A percentile compares a stretch with the other conserved stretches of the same genome.
These are phyloP conservation scores for Passer domesticus DNA, from an alignment of 2,113 vertebrate species.

Conservation along the genomic window DNA sequence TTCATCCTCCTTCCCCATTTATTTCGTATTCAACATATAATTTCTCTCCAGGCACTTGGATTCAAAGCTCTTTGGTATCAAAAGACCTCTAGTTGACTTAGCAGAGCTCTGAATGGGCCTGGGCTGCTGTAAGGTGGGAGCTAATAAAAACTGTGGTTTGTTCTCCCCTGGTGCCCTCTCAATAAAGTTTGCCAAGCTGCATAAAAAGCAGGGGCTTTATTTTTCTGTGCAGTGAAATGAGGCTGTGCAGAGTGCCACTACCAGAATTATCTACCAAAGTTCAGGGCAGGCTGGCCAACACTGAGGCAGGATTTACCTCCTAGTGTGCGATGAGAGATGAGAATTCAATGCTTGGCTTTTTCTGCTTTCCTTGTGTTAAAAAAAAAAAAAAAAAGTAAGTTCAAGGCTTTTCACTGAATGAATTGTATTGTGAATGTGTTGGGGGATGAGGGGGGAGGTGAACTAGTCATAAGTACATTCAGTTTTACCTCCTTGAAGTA, in stretches of 20 bases:
- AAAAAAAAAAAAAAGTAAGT: not conserved
- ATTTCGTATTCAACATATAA: not conserved
- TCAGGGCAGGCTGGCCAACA: not conserved
- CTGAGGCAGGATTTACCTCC: conserved; percentile 47
- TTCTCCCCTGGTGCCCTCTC: not conserved
- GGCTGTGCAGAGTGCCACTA: not conserved
- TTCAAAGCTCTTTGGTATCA: not conserved
- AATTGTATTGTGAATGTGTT: conserved; percentile 8
- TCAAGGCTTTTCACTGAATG: conserved; percentile 39
- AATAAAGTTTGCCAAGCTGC: not conserved
- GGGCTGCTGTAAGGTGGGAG: not conserved
- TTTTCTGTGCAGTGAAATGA: not conserved
- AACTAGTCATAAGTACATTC: not conserved
- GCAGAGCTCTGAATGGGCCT: not conserved
- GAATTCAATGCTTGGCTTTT: conserved; percentile 35
- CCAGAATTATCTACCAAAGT: conserved; percentile 4
- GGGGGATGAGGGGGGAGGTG: not conserved
- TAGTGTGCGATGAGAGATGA: conserved; percentile 34
- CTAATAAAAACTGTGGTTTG: conserved; percentile 10
- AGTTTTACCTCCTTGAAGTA: conserved; percentile 23
- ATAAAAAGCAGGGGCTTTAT: not conserved
- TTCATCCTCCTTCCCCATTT: not conserved
- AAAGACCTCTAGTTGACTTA: not conserved
- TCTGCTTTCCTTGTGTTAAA: not conserved
- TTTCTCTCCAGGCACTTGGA: not conserved